These are phyloP conservation scores for Drosophila conformis DNA, from an alignment of 2,888 invertebrate genomes.

Conservation along the genomic window DNA sequence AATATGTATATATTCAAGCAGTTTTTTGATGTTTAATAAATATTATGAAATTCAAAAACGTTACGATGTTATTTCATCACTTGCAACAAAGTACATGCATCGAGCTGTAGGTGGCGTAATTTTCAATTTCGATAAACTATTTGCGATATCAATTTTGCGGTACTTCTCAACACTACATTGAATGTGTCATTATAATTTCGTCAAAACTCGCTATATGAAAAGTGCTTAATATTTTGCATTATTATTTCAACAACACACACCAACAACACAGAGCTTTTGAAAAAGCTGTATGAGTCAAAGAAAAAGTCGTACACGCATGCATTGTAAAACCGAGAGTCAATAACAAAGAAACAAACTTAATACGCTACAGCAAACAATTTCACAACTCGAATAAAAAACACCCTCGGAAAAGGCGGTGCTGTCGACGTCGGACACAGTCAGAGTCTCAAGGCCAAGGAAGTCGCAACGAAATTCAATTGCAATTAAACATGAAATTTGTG, in stretches of 20 bases:
- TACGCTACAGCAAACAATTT: constrained; percentile 46
- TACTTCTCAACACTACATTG: constrained; percentile 18
- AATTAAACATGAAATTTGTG: constrained; percentile 85
- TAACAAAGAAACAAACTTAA: constrained; percentile 9
- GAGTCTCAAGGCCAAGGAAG: constrained; percentile 65
- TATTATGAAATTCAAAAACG: not conserved
- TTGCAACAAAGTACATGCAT: not conserved
- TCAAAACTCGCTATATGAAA: constrained; percentile 55
- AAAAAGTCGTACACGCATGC: constrained; percentile 41
- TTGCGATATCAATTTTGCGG: constrained; percentile 5
- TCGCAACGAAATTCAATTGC: constrained; percentile 67
- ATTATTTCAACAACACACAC: constrained; percentile 65
- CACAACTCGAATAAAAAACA: constrained; percentile 44
- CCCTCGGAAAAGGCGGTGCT: constrained; percentile 49
- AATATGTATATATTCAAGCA: too few species aligned
- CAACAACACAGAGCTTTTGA: constrained; percentile 59
- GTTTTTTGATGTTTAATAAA: not conserved
- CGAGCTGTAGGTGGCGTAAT: constrained; percentile 1
- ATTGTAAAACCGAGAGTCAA: constrained; percentile 18
- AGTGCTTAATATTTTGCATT: constrained; percentile 78
- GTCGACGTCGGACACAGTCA: constrained; percentile 52
- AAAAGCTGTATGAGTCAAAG: constrained; percentile 62
- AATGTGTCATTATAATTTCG: constrained; percentile 72
- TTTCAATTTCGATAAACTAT: constrained; percentile 24
- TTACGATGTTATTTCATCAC: not conserved